Percentiles rank a stretch among this genome's conserved stretches.
phyloP scores from a whole-genome alignment of 2,888 invertebrate species.

The Adineta ricciae region DNA sequence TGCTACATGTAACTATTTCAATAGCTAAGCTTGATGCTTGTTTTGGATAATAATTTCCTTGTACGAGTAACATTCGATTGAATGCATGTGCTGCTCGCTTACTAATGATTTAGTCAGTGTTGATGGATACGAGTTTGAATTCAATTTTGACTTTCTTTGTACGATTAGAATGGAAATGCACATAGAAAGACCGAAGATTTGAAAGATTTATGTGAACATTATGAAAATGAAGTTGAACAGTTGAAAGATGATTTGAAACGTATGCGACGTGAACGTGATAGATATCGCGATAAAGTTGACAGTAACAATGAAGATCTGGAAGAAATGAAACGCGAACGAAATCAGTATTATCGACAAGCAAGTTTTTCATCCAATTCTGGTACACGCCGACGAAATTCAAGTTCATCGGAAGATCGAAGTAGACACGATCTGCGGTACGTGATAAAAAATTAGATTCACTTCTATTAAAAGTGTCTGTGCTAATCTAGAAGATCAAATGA shows the following conservation, averaged over 20 bases:
- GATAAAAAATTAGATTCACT: no score
- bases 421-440: neutral
- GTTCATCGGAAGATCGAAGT: no score
- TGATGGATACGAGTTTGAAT: no score
- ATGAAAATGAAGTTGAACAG: neutral
- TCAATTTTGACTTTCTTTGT: no score
- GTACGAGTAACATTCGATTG: no score
- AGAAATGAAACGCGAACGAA: neutral
- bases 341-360: neutral
- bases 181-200: neutral
- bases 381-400: neutral
- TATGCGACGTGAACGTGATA: neutral
- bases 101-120: no score
- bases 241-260: neutral
- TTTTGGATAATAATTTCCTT: no score
- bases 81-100: no score
- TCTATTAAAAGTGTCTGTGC: no score
- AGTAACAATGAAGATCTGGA: neutral
- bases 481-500: neutral
- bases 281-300: neutral
- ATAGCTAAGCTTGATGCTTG: no score
- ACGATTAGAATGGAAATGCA: neutral
- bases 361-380: neutral
- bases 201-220: neutral
- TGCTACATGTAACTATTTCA: no score